Evolutionary conservation across 1,140 invertebrate species (phyloP), one percentile per base, ranked within the genome.

Genomic region (Paracyclopina nana): DNA sequence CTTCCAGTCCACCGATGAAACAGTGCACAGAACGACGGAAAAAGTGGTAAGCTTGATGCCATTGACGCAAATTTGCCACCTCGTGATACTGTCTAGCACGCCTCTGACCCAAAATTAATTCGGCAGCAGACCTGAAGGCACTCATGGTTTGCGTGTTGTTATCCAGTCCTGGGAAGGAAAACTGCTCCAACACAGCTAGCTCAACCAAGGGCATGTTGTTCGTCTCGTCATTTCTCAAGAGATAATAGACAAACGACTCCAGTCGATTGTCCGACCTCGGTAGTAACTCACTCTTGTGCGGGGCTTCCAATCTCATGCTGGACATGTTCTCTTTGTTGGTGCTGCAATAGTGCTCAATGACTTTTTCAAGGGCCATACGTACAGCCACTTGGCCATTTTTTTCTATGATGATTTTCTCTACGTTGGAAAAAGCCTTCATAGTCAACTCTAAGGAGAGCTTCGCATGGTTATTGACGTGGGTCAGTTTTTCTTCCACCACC

Each of bases 41-140:
- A n/a, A 24, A 20, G 5, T 48, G 45, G 22, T 48, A 48, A 16
- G 16, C 45, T 22, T 28, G 45, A 29, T 48, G 45, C 45, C 45
- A 48, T 28, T 27, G 25, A 2, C 27, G 16, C n/a, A 48, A 27
- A 28, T 26, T 12, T 12, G 14, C 6, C 5, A 20, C 22, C 25
- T 26, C 45, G 11, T 16, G 8, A 2, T 24, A 30, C 16, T 12
- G 18, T 11, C 4, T 27, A 12, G 14, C 14, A 9, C 27, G 25
- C 3, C 12, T 4, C 2, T 12, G 8, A 4, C 14, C 12, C 22
- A 48, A 14, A n/a, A 12, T 28, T 26, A n/a, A 9, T 6, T 48
- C 45, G 6, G 45, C 6, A 3, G n/a, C 16, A 2, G n/a, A 25
- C 6, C 28, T 11, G 12, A 48, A n/a, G 5, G 16, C 45, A 16